Base-by-base conservation (phyloP, 2,113 vertebrate species). In the Pantherophis guttatus region DNA sequence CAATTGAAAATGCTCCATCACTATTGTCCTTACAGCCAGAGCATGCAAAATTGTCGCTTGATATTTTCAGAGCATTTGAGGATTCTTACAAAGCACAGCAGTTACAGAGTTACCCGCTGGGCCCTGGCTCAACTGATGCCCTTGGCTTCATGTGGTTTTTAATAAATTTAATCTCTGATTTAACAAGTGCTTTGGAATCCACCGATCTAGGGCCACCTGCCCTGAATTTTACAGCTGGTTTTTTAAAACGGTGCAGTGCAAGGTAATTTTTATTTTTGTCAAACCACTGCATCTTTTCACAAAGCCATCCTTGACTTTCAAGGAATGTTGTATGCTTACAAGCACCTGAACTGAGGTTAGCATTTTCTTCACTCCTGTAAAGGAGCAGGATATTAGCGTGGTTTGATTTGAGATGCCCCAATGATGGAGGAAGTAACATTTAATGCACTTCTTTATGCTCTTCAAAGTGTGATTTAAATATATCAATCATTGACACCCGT, bases 401-500 rank as follows among this genome's bases (percentile, higher is more conserved):
- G 23, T 4, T 0, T 6, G 90, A 58, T 21, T 48, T 91, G 50
- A 87, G 81, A 0, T 93, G 92, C 93, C 93, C 87, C 0, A 0
- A 19, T 39, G 54, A 0, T 7, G 8, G 1, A 87, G 10, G 33
- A 75, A 1, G 39, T 91, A 23, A 86, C 62, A 89, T 12, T 87
- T 48, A 23, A 89, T 48, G 93, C n/a, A 92, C 86, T 88, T 89
- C 93, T 93, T 93, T 87, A 21, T 21, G 89, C 81, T 59, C 1
- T 95, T 96, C 92, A 65, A 91, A 53, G 24, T 92, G 95, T 94
- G 70, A 94, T 94, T 86, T 93, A 86, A 12, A 93, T 95, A 93
- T 55, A 95, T 92, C 93, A 92, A 17, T 89, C 23, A 29, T 88
- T 70, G 10, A 29, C 24, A 70, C 86, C 89, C 92, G 93, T 87